phyloP scores from a whole-genome alignment of 2,113 vertebrate species.

The Carollia perspicillata region DNA sequence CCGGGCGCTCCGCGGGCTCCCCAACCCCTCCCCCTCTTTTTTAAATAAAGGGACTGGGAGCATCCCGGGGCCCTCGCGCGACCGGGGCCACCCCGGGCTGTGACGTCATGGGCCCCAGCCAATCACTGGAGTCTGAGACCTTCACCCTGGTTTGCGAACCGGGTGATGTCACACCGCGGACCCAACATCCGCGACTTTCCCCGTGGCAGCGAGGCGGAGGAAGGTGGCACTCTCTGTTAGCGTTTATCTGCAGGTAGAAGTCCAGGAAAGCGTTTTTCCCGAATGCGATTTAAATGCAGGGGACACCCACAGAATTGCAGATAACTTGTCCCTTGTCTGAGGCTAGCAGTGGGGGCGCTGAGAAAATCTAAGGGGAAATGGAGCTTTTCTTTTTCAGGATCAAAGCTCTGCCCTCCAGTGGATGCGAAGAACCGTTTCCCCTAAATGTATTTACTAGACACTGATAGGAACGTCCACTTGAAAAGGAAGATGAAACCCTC shows the following conservation, averaged over 20 bases:
- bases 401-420: background rate
- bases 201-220: rapidly evolving
- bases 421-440: background rate
- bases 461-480: background rate
- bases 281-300: background rate
- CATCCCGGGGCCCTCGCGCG: background rate
- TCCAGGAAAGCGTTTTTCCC: background rate
- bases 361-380: background rate
- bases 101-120: constrained; percentile 55
- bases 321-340: background rate
- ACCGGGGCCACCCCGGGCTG: background rate
- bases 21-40: background rate
- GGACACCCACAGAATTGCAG: background rate
- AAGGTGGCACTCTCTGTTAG: rapidly evolving
- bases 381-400: background rate
- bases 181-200: background rate
- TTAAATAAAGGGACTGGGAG: background rate
- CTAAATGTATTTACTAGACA: background rate
- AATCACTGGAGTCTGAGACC: background rate
- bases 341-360: background rate
- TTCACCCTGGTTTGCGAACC: background rate
- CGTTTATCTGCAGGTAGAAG: background rate
- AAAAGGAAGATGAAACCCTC: background rate
- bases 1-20: background rate
- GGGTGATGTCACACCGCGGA: constrained; percentile 42